Percentiles rank a stretch among this genome's conserved stretches.
phyloP scores from a whole-genome alignment of 2,888 invertebrate genomes.

The Diarsia dahlii region DNA sequence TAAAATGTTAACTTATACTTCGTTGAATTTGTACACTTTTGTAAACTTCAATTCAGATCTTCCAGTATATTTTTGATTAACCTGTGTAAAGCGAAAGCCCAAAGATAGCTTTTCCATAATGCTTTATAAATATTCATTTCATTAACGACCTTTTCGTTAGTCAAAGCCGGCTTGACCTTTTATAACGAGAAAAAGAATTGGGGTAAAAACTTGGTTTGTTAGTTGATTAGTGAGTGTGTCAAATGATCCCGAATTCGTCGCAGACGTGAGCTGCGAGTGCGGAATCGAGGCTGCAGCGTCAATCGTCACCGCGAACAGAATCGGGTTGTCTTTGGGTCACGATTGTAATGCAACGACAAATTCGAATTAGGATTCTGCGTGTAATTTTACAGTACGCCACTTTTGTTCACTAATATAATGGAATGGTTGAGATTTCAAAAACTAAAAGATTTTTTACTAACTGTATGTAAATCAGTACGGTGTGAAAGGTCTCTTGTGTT shows the following conservation, averaged over 20 bases:
- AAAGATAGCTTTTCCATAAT: slow-evolving; percentile 36
- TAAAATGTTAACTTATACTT: background rate
- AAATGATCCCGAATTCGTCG: slow-evolving; percentile 69
- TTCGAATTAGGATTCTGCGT: slow-evolving; percentile 51
- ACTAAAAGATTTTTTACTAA: background rate
- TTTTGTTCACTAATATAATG: slow-evolving; percentile 18
- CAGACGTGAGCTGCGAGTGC: slow-evolving; percentile 64
- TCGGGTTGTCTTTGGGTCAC: slow-evolving; percentile 64
- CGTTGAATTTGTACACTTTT: background rate
- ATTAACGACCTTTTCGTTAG: slow-evolving; percentile 55
- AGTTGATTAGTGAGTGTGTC: slow-evolving; percentile 76
- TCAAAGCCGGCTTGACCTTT: slow-evolving; percentile 65
- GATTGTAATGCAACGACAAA: slow-evolving; percentile 60
- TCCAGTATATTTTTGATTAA: slow-evolving; percentile 9
- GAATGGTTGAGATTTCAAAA: background rate
- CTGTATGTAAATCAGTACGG: slow-evolving; percentile 3
- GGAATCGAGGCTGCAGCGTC: slow-evolving; percentile 66
- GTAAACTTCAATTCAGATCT: slow-evolving; percentile 18
- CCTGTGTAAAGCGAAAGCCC: slow-evolving; percentile 13
- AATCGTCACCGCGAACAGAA: slow-evolving; percentile 64
- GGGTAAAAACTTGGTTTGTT: slow-evolving; percentile 63
- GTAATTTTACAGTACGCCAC: slow-evolving; percentile 37
- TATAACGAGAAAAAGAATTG: slow-evolving; percentile 69
- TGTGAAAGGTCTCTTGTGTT: slow-evolving; percentile 29
- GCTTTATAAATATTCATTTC: slow-evolving; percentile 58